Percentiles rank a stretch among this genome's conserved stretches.
These are phyloP conservation scores for Plebejus argus DNA, from an alignment of 2,888 invertebrate species.

Conservation along the genomic window DNA sequence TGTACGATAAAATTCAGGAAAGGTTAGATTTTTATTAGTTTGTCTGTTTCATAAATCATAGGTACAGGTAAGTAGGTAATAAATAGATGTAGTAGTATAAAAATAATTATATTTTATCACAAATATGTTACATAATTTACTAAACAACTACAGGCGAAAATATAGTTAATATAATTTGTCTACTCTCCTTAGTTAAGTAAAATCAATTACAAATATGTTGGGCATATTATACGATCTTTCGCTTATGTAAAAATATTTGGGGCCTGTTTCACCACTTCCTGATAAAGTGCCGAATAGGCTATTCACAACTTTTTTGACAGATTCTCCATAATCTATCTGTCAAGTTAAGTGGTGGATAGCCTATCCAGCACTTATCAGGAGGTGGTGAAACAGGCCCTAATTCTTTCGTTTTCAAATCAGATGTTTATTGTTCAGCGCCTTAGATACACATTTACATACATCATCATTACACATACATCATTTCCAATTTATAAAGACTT, in stretches of 20 bases:
- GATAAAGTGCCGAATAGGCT: no score
- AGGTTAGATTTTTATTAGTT: background rate
- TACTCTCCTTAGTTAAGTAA: background rate
- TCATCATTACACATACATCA: background rate
- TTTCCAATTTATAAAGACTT: no score
- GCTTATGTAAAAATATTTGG: background rate
- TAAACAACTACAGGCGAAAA: background rate
- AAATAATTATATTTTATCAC: slow-evolving; percentile 10
- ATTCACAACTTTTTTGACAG: no score
- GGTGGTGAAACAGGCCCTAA: no score
- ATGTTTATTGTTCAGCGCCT: background rate
- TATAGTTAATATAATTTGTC: background rate
- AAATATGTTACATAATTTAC: slow-evolving; percentile 2
- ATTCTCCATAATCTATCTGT: no score
- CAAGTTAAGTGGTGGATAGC: no score
- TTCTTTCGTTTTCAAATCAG: background rate
- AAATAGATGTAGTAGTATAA: background rate
- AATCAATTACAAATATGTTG: background rate
- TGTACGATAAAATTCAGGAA: no score
- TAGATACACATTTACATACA: no score
- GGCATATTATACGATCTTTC: background rate
- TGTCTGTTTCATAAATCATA: no score
- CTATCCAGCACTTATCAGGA: no score
- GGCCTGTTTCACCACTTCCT: no score
- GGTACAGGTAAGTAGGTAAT: background rate